phyloP scores from a whole-genome alignment of 1,140 invertebrate genomes.

The Ceratoteleas bidentatus region DNA sequence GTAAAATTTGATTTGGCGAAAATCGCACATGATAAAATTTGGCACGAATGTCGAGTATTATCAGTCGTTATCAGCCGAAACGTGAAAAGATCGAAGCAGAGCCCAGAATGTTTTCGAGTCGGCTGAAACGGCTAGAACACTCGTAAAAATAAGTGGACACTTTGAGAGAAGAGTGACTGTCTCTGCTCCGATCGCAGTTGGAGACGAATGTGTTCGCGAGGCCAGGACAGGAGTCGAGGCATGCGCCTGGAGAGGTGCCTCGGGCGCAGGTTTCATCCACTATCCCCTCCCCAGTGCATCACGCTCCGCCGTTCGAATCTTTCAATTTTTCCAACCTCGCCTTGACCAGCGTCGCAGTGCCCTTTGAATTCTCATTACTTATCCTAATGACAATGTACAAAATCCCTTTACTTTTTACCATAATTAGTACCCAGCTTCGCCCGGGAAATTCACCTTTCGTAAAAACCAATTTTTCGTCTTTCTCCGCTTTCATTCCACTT shows the following conservation, averaged over 20 bases:
- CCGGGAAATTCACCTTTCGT: conserved; percentile 1
- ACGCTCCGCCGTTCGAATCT: conserved; percentile 68
- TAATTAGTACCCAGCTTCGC: conserved; percentile 29
- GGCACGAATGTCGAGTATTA: neutral
- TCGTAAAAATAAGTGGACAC: conserved; percentile 58
- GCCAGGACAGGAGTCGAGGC: conserved; percentile 40
- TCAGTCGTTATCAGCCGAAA: conserved; percentile 18
- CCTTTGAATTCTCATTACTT: conserved; percentile 55
- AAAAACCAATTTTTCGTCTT: neutral
- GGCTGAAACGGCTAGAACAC: conserved; percentile 31
- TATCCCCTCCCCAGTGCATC: conserved; percentile 61
- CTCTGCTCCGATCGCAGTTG: conserved; percentile 56
- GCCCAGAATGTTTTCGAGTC: conserved; percentile 49
- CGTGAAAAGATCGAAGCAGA: conserved; percentile 28
- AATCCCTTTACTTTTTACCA: conserved; percentile 34
- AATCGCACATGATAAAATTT: too few relatives aligned
- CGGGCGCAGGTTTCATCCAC: conserved; percentile 77
- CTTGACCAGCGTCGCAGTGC: conserved; percentile 65
- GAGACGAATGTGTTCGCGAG: conserved; percentile 42
- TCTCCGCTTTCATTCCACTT: neutral
- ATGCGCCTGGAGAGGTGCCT: conserved; percentile 75
- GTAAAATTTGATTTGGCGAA: too few relatives aligned
- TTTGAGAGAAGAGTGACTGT: conserved; percentile 64
- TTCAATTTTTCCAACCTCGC: conserved; percentile 74
- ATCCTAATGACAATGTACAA: conserved; percentile 49